Percentiles rank a stretch among this genome's conserved stretches.
Evolutionary conservation across 2,888 invertebrate species (phyloP).

Genomic region (Tridacna crocea): DNA sequence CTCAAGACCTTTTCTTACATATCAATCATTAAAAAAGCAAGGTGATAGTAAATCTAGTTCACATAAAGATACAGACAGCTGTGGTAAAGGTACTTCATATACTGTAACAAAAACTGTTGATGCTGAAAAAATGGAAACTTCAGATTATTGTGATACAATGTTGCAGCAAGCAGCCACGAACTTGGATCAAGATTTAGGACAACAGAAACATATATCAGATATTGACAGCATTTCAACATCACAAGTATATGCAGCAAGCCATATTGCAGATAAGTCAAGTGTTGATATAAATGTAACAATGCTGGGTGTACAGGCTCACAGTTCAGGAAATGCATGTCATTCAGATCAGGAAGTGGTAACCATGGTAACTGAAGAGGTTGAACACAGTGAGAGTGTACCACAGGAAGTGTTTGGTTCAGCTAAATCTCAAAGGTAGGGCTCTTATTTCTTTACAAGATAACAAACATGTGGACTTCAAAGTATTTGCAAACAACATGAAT

Average conservation of each 20-base stretch:
- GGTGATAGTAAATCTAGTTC: background rate
- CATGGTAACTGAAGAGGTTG: background rate
- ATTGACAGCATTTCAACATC: too few relatives aligned
- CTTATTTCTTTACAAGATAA: background rate
- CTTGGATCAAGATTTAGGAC: too few relatives aligned
- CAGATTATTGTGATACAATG: too few relatives aligned
- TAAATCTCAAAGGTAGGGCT: background rate
- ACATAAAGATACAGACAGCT: background rate
- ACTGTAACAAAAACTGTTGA: background rate
- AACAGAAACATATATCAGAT: too few relatives aligned
- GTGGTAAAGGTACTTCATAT: background rate
- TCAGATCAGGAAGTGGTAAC: constrained; percentile 3
- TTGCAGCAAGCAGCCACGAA: too few relatives aligned
- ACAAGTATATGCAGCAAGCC: background rate
- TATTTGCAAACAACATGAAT: too few relatives aligned
- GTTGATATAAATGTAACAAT: background rate
- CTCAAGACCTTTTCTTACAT: background rate
- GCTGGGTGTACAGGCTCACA: background rate
- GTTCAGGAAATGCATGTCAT: background rate
- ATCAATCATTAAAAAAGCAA: background rate
- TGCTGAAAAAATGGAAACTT: background rate
- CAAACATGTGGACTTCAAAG: too few relatives aligned
- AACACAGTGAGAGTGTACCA: background rate
- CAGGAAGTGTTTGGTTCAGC: background rate
- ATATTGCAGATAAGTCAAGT: background rate